These are phyloP conservation scores for Drosophila subpulchrella DNA, from an alignment of 1,140 invertebrate genomes.

Conservation along the genomic window DNA sequence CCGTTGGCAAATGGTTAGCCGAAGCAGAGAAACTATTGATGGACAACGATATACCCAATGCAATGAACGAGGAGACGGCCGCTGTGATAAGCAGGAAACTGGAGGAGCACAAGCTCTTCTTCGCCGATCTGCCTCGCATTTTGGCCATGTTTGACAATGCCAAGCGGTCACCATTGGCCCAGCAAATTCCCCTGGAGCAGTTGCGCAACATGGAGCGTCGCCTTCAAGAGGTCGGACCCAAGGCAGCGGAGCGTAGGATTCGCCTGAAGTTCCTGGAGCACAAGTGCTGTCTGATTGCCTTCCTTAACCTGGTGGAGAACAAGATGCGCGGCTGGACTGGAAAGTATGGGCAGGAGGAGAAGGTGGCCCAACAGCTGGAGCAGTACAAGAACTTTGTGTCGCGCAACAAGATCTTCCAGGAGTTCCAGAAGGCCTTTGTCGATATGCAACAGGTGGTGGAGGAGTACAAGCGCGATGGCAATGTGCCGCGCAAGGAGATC, in stretches of 20 bases:
- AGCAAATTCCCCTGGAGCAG: slow-evolving; percentile 90
- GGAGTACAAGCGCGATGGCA: slow-evolving; percentile 94
- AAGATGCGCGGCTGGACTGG: slow-evolving; percentile 95
- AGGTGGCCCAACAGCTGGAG: slow-evolving; percentile 92
- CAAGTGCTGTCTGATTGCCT: slow-evolving; percentile 96
- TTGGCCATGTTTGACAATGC: slow-evolving; percentile 91
- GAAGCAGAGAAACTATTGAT: slow-evolving; percentile 93
- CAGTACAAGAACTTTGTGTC: slow-evolving; percentile 97
- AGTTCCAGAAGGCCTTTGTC: slow-evolving; percentile 95
- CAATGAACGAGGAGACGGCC: slow-evolving; percentile 94
- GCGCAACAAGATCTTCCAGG: slow-evolving; percentile 95
- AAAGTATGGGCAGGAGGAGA: slow-evolving; percentile 94
- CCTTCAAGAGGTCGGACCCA: slow-evolving; percentile 89
- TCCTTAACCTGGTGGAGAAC: slow-evolving; percentile 94
- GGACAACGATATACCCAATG: slow-evolving; percentile 92
- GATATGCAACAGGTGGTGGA: slow-evolving; percentile 96
- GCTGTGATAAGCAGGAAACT: slow-evolving; percentile 93
- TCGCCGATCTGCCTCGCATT: slow-evolving; percentile 91
- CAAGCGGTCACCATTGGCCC: slow-evolving; percentile 87
- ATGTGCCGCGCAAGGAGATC: slow-evolving; percentile 91
- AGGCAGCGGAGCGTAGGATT: slow-evolving; percentile 91
- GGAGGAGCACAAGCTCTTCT: slow-evolving; percentile 95
- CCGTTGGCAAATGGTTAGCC: slow-evolving; percentile 95
- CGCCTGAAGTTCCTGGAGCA: slow-evolving; percentile 95
- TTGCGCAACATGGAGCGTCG: slow-evolving; percentile 91